Percentiles rank a stretch among this genome's conserved stretches.
Conservation (phyloP, 1,140 invertebrate genomes). For the Diplogasteroides magnus region DNA sequence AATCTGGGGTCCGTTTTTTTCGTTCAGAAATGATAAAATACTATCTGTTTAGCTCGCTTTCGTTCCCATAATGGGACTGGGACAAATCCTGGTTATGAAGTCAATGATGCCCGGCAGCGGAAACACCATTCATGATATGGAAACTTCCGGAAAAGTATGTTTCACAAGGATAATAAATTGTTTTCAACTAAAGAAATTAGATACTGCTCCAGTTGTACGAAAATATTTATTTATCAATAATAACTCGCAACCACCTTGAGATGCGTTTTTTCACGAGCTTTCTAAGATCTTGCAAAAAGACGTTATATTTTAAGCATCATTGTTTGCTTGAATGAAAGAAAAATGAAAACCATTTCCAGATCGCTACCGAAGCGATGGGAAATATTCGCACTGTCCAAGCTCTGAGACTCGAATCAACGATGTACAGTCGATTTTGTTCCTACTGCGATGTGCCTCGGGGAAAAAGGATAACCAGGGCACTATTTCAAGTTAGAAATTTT, state of each 20-base stretch:
- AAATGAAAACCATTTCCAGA: constrained; percentile 22
- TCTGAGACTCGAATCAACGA: constrained; percentile 35
- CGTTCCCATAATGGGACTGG: constrained; percentile 19
- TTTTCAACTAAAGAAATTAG: no score
- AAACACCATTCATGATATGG: constrained; percentile 57
- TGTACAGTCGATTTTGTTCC: constrained; percentile 33
- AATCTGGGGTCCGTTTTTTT: no score
- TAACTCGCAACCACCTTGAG: background rate
- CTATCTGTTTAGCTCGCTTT: no score
- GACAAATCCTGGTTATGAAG: constrained; percentile 40
- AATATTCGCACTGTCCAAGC: constrained; percentile 46
- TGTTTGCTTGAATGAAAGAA: no score
- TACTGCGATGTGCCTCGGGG: constrained; percentile 32
- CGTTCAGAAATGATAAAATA: no score
- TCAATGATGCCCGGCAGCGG: constrained; percentile 43
- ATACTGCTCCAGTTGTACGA: no score
- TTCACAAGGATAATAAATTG: background rate
- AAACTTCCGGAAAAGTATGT: constrained; percentile 58
- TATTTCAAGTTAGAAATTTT: constrained; percentile 24
- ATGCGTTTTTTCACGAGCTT: background rate
- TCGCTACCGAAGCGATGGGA: constrained; percentile 46
- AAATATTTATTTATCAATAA: no score
- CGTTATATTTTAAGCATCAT: no score
- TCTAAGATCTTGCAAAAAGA: no score
- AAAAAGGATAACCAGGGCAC: constrained; percentile 17